Evolutionary conservation across 2,113 vertebrate genomes (phyloP).

Genomic region (Hemiscyllium ocellatum): DNA sequence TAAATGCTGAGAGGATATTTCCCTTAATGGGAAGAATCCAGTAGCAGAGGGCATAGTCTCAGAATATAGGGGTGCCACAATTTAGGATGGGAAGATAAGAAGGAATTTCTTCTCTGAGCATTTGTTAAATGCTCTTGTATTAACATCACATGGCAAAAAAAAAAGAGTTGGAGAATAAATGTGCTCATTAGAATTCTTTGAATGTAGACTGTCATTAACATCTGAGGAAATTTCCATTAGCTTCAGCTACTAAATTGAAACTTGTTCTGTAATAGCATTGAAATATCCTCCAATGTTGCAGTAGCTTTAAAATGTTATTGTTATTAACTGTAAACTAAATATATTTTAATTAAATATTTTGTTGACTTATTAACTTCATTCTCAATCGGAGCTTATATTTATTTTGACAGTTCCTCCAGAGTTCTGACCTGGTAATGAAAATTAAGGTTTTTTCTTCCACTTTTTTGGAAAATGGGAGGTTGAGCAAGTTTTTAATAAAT

Average conservation of each 20-base stretch:
- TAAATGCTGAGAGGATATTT: too few species aligned
- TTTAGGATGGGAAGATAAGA: too few species aligned
- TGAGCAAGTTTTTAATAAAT: background rate
- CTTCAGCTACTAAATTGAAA: background rate
- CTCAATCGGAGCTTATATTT: background rate
- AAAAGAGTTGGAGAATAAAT: background rate
- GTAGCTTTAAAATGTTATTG: background rate
- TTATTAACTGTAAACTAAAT: background rate
- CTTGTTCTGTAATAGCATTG: background rate
- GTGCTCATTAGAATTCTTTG: background rate
- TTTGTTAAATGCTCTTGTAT: background rate
- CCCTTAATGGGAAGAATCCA: too few species aligned
- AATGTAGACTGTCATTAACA: background rate
- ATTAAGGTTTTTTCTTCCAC: too few species aligned
- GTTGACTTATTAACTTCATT: background rate
- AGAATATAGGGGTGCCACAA: too few species aligned
- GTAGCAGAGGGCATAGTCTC: too few species aligned
- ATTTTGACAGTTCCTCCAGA: too few species aligned
- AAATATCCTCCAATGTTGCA: background rate
- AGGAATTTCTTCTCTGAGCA: background rate
- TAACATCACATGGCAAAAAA: background rate
- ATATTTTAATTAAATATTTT: background rate
- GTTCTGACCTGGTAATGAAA: too few species aligned
- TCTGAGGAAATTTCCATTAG: background rate
- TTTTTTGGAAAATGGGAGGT: background rate